phyloP scores from a whole-genome alignment of 2,888 invertebrate genomes.

The Cataglyphis livida region DNA sequence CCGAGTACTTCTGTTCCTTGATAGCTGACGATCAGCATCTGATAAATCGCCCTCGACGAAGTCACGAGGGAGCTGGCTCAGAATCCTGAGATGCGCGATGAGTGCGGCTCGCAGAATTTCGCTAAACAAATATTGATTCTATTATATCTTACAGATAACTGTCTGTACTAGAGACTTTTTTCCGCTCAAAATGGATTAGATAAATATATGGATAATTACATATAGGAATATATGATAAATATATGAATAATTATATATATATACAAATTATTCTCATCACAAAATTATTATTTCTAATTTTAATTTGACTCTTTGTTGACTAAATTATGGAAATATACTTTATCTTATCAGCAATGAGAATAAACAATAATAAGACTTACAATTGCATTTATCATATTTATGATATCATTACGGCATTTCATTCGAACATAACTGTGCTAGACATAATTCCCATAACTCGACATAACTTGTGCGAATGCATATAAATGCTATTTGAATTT shows the following conservation, averaged over 20 bases:
- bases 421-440: slow-evolving; percentile 10
- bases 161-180: no score
- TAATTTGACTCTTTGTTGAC: not conserved
- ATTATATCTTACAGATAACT: slow-evolving; percentile 23
- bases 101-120: slow-evolving; percentile 26
- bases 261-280: not conserved
- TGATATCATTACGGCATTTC: not conserved
- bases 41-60: slow-evolving; percentile 59
- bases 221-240: no score
- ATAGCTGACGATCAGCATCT: slow-evolving; percentile 63
- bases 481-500: slow-evolving; percentile 64
- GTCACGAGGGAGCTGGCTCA: slow-evolving; percentile 42
- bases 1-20: slow-evolving; percentile 57
- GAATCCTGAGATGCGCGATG: slow-evolving; percentile 29
- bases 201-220: not conserved
- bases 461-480: slow-evolving; percentile 17
- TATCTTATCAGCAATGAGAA: not conserved
- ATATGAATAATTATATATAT: not conserved
- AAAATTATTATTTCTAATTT: not conserved
- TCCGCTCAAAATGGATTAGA: no score
- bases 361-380: not conserved
- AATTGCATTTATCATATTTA: slow-evolving; percentile 9
- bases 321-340: not conserved
- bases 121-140: slow-evolving; percentile 43
- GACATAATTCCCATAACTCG: not conserved